Base-by-base conservation (phyloP, 1,140 invertebrate species). In the Pseudomyrmex pallidus region DNA sequence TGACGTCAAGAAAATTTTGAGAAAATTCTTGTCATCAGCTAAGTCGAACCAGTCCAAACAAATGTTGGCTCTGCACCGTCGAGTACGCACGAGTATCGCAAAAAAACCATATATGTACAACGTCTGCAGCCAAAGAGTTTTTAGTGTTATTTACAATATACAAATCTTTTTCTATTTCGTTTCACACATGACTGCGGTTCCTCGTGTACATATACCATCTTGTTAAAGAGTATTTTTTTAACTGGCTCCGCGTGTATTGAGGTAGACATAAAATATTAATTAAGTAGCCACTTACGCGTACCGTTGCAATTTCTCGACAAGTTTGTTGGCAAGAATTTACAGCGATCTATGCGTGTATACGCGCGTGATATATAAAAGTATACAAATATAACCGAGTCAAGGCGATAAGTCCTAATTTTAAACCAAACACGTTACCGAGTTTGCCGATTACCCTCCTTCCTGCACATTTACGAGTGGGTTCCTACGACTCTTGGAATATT, bases 401-500 rank as follows among this genome's bases (percentile, higher is more conserved):
- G 68, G 57, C 25, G 46, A 82, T 63, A 22, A 54, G 22, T 80
- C 66, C 66, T 80, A 80, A 80, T 80, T 80, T 80, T 80, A 80
- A 80, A 80, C 76, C 66, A 70, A 70, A 80, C 76, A 50, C 66
- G 20, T 48, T 80, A 83, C 68, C 72, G 86, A 80, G 85, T 61
- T 78, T 66, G 78, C 78, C 61, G 54, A 82, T 90, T 35, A 35
- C 35, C 78, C 8, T 25, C 2, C 20, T 77, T 83, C 57, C 87
- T 74, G 80, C 80, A 46, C 62, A 83, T 86, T 85, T 12, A 86
- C 59, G 86, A 87, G 84, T 77, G 22, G 84, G 86, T 90, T 35
- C 73, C 62, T 74, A 87, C 62, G 83, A 90, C 64, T 89, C 88
- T 90, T 89, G 89, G 83, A 82, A 89, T 86, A 85, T 48, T 84